Percentiles rank a stretch among this genome's conserved stretches.
These are phyloP conservation scores for Hydriomena furcata DNA, from an alignment of 2,888 invertebrate species.

Conservation along the genomic window DNA sequence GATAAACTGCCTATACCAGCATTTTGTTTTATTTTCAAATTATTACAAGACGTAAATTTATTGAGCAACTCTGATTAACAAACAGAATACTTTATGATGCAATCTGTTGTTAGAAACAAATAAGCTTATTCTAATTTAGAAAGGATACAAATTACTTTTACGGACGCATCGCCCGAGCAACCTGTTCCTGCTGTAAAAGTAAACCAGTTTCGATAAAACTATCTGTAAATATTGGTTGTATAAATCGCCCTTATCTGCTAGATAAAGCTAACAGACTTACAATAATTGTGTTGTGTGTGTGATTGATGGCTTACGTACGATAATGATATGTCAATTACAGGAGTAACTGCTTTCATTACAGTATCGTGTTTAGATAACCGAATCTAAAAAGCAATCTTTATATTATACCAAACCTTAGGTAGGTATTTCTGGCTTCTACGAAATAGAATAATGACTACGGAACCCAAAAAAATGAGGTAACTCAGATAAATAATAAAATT, in stretches of 20 bases:
- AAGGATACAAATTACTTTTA: slow-evolving; percentile 76
- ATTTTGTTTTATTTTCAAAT: slow-evolving; percentile 21
- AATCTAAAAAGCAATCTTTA: no score
- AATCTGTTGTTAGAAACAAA: slow-evolving; percentile 64
- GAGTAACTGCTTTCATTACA: slow-evolving; percentile 9
- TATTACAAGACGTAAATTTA: slow-evolving; percentile 44
- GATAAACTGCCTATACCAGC: slow-evolving; percentile 6
- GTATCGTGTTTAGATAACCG: neutral
- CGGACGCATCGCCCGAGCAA: slow-evolving; percentile 67
- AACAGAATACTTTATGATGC: slow-evolving; percentile 58
- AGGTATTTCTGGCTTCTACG: no score
- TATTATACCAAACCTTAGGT: no score
- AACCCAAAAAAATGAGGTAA: no score
- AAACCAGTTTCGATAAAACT: slow-evolving; percentile 73
- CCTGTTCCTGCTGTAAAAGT: slow-evolving; percentile 77
- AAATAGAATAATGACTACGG: no score
- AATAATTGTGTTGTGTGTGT: slow-evolving; percentile 51
- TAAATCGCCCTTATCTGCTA: slow-evolving; percentile 65
- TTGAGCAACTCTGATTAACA: slow-evolving; percentile 52
- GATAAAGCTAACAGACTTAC: slow-evolving; percentile 46
- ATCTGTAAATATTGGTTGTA: slow-evolving; percentile 75
- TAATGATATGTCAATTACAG: slow-evolving; percentile 28
- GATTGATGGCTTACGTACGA: slow-evolving; percentile 42
- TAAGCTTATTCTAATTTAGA: slow-evolving; percentile 72
- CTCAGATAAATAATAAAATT: neutral